Evolutionary conservation across 2,113 vertebrate genomes (phyloP).

Genomic region (Tichodroma muraria): DNA sequence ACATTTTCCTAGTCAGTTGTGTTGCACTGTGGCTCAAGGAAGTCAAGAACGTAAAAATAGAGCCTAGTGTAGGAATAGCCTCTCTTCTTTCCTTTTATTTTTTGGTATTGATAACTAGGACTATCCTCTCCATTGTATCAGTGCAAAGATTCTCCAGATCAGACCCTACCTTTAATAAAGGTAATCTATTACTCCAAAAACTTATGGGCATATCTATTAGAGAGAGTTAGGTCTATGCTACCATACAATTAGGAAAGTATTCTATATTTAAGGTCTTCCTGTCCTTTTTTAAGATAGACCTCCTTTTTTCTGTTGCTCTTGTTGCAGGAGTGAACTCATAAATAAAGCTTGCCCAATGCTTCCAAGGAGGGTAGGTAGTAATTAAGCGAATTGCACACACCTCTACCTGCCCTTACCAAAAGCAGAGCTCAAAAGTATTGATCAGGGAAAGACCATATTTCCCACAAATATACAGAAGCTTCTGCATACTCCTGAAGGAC

Average conservation of each 20-base stretch:
- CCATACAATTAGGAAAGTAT: neutral
- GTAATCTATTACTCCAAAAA: neutral
- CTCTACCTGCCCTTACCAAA: neutral
- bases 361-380: neutral
- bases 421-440: neutral
- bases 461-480: neutral
- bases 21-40: neutral
- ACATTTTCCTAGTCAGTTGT: neutral
- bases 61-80: neutral
- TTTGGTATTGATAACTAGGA: neutral
- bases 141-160: neutral
- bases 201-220: neutral
- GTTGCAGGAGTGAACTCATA: neutral
- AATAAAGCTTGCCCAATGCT: neutral
- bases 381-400: neutral
- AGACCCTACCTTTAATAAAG: neutral
- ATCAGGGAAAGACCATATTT: neutral
- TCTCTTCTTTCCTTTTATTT: neutral
- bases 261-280: neutral
- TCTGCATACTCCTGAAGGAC: neutral
- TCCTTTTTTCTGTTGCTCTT: neutral
- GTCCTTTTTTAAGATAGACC: neutral
- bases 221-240: neutral
- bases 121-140: neutral
- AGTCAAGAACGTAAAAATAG: neutral